Evolutionary conservation across 1,140 invertebrate genomes (phyloP).

Genomic region (Drosophila burlai): DNA sequence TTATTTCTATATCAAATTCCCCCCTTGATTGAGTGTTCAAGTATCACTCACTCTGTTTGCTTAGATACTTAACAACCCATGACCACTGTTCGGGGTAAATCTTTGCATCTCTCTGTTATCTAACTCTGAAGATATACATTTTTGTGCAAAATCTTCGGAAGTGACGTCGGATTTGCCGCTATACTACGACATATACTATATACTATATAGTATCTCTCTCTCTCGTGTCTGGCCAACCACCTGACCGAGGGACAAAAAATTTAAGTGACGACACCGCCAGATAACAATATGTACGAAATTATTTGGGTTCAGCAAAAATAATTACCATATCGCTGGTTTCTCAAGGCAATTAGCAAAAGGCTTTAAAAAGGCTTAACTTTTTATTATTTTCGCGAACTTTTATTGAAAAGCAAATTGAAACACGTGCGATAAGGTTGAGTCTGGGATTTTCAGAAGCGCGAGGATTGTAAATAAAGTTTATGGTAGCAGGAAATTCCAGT

Average conservation of each 20-base stretch:
- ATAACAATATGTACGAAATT: constrained; percentile 55
- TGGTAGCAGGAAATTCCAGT: background rate
- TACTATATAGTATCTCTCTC: constrained; percentile 21
- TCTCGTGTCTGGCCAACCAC: constrained; percentile 42
- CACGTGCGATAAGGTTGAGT: constrained; percentile 42
- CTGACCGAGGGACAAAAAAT: constrained; percentile 46
- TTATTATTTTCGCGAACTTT: constrained; percentile 27
- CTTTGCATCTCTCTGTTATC: constrained; percentile 19
- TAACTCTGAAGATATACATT: constrained; percentile 16
- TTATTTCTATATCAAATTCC: background rate
- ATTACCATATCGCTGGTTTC: constrained; percentile 38
- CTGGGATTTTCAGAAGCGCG: constrained; percentile 22
- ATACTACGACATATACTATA: background rate
- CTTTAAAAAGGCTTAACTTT: constrained; percentile 31
- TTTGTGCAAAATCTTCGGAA: constrained; percentile 41
- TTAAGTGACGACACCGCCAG: constrained; percentile 49
- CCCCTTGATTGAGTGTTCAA: constrained; percentile 7
- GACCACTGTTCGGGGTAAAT: constrained; percentile 13
- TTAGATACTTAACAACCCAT: constrained; percentile 48
- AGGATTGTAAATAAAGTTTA: constrained; percentile 27
- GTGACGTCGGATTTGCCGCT: constrained; percentile 37
- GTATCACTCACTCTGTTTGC: constrained; percentile 30
- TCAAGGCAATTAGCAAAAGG: constrained; percentile 45
- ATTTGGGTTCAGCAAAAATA: constrained; percentile 41
- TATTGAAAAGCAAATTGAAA: constrained; percentile 30